Conservation (phyloP, 1,140 invertebrate genomes). For the Parasteatoda tepidariorum region DNA sequence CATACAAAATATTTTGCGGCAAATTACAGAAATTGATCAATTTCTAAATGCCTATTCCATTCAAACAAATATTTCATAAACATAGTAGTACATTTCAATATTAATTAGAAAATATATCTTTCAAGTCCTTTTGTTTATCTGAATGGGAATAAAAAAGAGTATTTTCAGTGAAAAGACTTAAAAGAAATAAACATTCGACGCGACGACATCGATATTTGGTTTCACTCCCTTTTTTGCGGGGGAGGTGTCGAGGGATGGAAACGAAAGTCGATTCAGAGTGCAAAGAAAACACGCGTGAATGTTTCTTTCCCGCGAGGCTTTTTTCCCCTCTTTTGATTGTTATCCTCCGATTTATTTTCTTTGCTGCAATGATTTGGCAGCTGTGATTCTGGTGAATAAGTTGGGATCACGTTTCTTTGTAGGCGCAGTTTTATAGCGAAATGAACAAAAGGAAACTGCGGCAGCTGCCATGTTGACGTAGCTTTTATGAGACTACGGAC, state of each 20-base stretch:
- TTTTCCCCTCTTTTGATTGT: constrained; percentile 9
- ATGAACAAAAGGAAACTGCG: constrained; percentile 6
- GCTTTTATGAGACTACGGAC: constrained; percentile 18
- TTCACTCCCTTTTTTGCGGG: neutral
- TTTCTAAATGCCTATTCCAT: too few species aligned
- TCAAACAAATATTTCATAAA: too few species aligned
- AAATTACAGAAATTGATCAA: too few species aligned
- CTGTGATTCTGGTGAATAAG: constrained; percentile 17
- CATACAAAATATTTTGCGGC: too few species aligned
- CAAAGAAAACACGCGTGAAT: constrained; percentile 32
- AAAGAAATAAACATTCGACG: neutral
- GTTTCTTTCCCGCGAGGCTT: neutral
- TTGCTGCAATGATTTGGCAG: constrained; percentile 18
- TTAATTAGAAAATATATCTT: too few species aligned
- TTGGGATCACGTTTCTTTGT: constrained; percentile 17
- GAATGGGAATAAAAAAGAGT: too few species aligned
- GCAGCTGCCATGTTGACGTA: constrained; percentile 23
- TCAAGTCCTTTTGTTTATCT: too few species aligned
- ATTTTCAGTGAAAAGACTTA: too few species aligned
- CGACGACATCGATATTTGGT: neutral
- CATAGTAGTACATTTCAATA: too few species aligned
- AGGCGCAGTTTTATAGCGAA: constrained; percentile 23
- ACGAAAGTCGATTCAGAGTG: neutral
- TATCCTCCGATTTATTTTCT: constrained; percentile 41
- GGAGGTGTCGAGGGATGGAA: neutral